Evolutionary conservation across 2,797 vertebrate genomes (phyloP), one percentile per base, ranked within the genome.

Genomic region (Trematomus bernacchii): DNA sequence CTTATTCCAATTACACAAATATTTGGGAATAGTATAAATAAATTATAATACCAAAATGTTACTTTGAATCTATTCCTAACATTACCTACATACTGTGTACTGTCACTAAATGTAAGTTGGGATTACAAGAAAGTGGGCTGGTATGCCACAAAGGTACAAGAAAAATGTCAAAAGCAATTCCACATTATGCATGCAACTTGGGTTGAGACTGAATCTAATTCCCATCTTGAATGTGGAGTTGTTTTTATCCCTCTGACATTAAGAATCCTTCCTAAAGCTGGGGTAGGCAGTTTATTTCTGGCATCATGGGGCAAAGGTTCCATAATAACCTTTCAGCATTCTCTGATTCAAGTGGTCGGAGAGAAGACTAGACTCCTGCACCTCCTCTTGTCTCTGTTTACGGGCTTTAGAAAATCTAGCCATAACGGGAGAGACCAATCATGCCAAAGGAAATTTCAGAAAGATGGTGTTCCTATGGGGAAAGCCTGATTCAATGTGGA

Each of bases 221-320:
- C 75, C 51, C 16, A 77, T 66, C 44, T 65, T 77, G 23, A 74
- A 79, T 86, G 43, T 30, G 3, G 23, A 73, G 64, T 10, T 77
- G 44, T 46, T 85, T 60, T 76, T 80, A 84, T 77, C 76, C 68
- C 76, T 76, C 75, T 84, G 77, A 83, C 70, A 80, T 85, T 79
- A 82, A 82, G 33, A 91, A 88, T 81, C 86, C 67, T 37, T 37
- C 64, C 71, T 37, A 37, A 37, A 37, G 33, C 33, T 37, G 33
- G 33, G 33, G 33, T 37, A 37, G 33, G 33, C 33, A 37, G 33
- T 37, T 37, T 37, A 37, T 37, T 7, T 37, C 8, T 37, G 33
- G 33, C 33, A 37, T 37, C 6, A 37, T 7, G 33, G 33, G 33
- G 33, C 33, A 37, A 37, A 37, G 9, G 33, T 37, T 37, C 33